Base-by-base conservation (phyloP, 2,797 vertebrate species). In the Gephyroberyx darwinii region DNA sequence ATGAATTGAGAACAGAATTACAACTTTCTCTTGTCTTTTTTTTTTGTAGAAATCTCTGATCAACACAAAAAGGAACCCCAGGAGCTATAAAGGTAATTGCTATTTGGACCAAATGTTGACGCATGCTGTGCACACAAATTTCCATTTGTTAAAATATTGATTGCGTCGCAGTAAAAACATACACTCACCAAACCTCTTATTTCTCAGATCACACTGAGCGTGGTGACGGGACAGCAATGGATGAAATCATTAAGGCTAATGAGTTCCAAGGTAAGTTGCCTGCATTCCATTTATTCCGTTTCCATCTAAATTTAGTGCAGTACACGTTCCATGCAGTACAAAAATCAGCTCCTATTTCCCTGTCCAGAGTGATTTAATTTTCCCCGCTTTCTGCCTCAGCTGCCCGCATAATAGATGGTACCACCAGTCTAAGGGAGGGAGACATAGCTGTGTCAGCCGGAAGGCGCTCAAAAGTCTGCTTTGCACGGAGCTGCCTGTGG, bases 391-490 rank as follows among this genome's bases (percentile, higher is more conserved):
- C 52, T 64, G 22, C 56, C 30, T 70, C 69, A 94, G 93, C 81
- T 13, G 67, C 87, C 12, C 45, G 61, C 48, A 51, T 86, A 16
- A 85, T 90, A 13, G 93, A 94, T 1, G 86, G 90, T 56, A 73
- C 83, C 9, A 86, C 88, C 35, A 91, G 61, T 16, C 90, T 95
- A 60, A 86, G 92, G 76, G 95, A 96, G 65, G 95, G 95, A 65
- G 96, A 96, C 80, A 95, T 96, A 16, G 95, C 92, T 43, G 94
- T 95, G 3, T 92, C 85, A 4, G 86, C 91, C 43, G 89, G 90
- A 39, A 93, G 88, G 35, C 92, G 92, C 66, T 88, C 93, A 55
- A 93, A 91, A 74, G 90, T 77, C 57, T 97, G 95, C 76, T 94
- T 94, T 3, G 92, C 92, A 6, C 92, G 91, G 14, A 90, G 90